A percentile compares a stretch with the other conserved stretches of the same genome.
phyloP scores from a whole-genome alignment of 1,140 invertebrate genomes.

The Nylanderia fulva region DNA sequence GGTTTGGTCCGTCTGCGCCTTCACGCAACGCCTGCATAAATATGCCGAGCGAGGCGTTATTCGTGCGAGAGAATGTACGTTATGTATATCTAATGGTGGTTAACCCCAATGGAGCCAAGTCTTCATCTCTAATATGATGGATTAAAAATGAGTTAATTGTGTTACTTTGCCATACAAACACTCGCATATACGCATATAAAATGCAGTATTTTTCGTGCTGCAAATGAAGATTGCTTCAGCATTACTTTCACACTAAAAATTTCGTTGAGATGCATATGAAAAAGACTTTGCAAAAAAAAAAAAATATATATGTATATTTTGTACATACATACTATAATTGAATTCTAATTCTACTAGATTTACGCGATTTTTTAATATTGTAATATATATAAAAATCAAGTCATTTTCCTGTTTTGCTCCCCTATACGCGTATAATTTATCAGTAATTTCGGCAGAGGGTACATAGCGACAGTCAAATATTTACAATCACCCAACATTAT shows the following conservation, averaged over 20 bases:
- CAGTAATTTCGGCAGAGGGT: background rate
- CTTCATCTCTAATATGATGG: conserved; percentile 13
- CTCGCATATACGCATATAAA: background rate
- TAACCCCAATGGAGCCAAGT: background rate
- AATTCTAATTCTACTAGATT: background rate
- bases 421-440: conserved; percentile 13
- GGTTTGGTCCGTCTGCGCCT: conserved; percentile 20
- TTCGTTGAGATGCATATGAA: background rate
- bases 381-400: background rate
- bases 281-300: background rate
- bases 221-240: background rate
- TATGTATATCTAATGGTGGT: conserved; percentile 19
- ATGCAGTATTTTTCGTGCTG: background rate
- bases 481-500: conserved; percentile 22
- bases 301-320: no score
- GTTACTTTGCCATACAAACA: background rate
- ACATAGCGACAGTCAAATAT: conserved; percentile 19
- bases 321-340: no score
- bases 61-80: background rate
- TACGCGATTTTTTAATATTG: background rate
- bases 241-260: background rate
- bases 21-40: conserved; percentile 22
- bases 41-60: conserved; percentile 38
- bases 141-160: conserved; percentile 27
- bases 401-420: conserved; percentile 11